phyloP scores from a whole-genome alignment of 2,888 invertebrate genomes.

The Eueremaeus valkanovi region DNA sequence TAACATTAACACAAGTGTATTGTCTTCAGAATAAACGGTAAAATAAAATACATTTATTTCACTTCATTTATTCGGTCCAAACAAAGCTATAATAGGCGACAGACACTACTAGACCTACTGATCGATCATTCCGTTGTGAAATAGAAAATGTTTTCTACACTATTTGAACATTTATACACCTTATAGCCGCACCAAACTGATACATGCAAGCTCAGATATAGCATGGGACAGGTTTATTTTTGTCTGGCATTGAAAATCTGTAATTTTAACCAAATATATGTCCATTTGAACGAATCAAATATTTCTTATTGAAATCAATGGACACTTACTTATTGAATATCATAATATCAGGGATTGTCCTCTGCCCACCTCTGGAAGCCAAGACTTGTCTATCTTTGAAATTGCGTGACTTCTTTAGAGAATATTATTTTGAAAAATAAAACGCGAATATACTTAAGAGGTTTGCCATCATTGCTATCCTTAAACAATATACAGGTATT shows the following conservation, averaged over 20 bases:
- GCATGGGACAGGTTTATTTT: too few relatives aligned
- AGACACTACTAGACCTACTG: constrained; percentile 23
- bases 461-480: neutral
- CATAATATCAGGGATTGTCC: too few relatives aligned
- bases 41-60: constrained; percentile 10
- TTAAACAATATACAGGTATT: neutral
- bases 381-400: neutral
- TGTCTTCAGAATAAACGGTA: neutral
- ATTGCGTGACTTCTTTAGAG: constrained; percentile 19
- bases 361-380: too few relatives aligned
- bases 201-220: neutral
- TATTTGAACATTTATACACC: too few relatives aligned
- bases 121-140: constrained; percentile 14
- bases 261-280: too few relatives aligned
- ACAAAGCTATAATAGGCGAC: constrained; percentile 16
- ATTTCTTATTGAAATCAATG: too few relatives aligned
- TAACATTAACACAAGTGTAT: neutral
- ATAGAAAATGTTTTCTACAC: too few relatives aligned
- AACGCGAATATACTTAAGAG: constrained; percentile 5
- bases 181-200: neutral
- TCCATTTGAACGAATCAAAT: too few relatives aligned
- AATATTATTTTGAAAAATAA: constrained; percentile 17
- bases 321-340: too few relatives aligned
- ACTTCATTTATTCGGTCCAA: constrained; percentile 14
- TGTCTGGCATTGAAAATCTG: too few relatives aligned